These are phyloP conservation scores for Steatocranus sp. DNA, from an alignment of 2,797 vertebrate genomes.

Conservation along the genomic window DNA sequence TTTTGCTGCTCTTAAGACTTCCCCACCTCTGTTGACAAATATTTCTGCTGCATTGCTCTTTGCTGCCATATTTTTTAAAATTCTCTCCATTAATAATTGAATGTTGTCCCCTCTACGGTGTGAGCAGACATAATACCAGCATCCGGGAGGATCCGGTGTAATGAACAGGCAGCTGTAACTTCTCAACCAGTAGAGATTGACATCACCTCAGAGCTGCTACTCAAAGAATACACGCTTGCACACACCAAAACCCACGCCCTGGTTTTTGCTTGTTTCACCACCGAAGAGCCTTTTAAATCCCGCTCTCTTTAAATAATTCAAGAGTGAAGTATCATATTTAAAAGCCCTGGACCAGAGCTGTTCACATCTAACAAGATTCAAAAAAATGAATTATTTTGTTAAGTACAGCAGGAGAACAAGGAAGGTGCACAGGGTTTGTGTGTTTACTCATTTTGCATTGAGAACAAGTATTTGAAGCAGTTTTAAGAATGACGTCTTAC, in stretches of 20 bases:
- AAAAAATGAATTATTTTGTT: neutral
- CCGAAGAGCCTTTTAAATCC: conserved; percentile 23
- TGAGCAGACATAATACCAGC: conserved; percentile 9
- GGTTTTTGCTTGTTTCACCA: neutral
- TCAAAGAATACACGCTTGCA: neutral
- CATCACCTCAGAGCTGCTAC: neutral
- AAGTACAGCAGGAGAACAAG: neutral
- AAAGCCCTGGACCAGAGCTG: neutral
- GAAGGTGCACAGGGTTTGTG: neutral
- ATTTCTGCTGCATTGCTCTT: neutral
- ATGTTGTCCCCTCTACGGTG: neutral
- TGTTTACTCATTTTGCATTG: conserved; percentile 17
- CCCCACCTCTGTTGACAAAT: neutral
- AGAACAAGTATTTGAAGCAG: neutral
- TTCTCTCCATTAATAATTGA: conserved; percentile 22
- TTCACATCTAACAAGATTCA: neutral
- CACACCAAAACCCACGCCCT: neutral
- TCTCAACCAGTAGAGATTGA: conserved; percentile 11
- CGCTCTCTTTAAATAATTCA: conserved; percentile 35
- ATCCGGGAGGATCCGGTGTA: conserved; percentile 7
- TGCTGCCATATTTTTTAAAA: neutral
- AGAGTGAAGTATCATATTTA: neutral
- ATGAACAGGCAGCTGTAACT: conserved; percentile 44
- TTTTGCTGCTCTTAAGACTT: neutral
- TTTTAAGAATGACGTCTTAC: neutral